Percentiles rank a stretch among this genome's conserved stretches.
phyloP scores from a whole-genome alignment of 1,140 invertebrate species.

The Polyergus mexicanus region DNA sequence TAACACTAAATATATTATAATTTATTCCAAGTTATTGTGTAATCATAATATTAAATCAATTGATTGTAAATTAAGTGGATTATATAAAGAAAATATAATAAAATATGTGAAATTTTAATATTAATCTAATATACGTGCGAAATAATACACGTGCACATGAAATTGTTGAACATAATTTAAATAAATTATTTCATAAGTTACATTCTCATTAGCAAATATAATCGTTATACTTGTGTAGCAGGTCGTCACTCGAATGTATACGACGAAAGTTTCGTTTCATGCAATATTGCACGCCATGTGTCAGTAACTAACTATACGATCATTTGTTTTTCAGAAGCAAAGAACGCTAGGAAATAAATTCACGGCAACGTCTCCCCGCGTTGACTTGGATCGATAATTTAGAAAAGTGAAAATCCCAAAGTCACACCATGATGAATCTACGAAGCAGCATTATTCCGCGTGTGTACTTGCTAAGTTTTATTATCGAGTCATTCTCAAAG shows the following conservation, averaged over 20 bases:
- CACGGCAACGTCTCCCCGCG: not conserved
- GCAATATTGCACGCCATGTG: constrained; percentile 31
- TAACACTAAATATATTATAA: constrained; percentile 24
- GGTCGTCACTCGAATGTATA: not conserved
- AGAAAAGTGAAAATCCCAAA: constrained; percentile 31
- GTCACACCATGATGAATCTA: not conserved
- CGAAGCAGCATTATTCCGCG: constrained; percentile 8
- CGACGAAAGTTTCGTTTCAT: constrained; percentile 28
- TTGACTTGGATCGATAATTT: constrained; percentile 12
- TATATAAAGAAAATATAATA: constrained; percentile 13
- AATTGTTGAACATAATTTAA: constrained; percentile 28
- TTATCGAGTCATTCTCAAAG: constrained; percentile 41
- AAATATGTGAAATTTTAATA: constrained; percentile 34
- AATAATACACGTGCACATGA: not conserved
- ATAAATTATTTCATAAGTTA: constrained; percentile 47
- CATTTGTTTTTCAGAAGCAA: not conserved
- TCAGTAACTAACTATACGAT: not conserved
- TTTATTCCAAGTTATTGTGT: constrained; percentile 20
- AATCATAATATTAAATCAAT: constrained; percentile 17
- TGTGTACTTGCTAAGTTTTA: constrained; percentile 33
- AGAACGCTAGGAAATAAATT: not conserved
- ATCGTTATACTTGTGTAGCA: constrained; percentile 19
- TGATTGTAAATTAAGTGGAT: constrained; percentile 2
- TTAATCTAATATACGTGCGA: constrained; percentile 9
- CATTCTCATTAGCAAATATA: constrained; percentile 47